Base-by-base conservation (phyloP, 1,140 invertebrate genomes). In the Cydia fagiglandana region DNA sequence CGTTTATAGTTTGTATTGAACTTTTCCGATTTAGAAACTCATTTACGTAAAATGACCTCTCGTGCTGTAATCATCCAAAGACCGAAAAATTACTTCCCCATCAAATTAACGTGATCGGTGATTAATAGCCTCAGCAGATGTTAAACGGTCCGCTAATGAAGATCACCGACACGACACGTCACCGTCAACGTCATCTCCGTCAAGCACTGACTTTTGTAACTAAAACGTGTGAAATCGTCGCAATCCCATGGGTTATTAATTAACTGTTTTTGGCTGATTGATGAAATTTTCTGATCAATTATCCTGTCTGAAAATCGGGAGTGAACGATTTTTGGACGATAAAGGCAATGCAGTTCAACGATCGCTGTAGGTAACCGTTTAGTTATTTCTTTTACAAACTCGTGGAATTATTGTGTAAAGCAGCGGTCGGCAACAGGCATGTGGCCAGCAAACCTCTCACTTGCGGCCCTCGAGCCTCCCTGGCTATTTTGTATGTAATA, bases 201-300 rank as follows among this genome's bases (percentile, higher is more conserved):
- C 64, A 66, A 30, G 64, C 64, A 66, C 28, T 38, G 64, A 68
- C 64, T 68, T 68, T 68, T 68, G 64, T 68, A 68, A 68, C 38
- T 68, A 68, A 66, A 68, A 68, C 28, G 3, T 13, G 64, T 28
- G 28, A 68, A 68, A 68, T 68, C 64, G 38, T 34, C 13, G 64
- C 64, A n/a, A 68, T n/a, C 53, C 15, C n/a, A 56, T 56, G 47
- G 47, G 2, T 50, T 50, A 50, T 50, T 50, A 56, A 56, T 56
- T 56, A 20, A 47, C 45, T 56, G 53, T 2, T 56, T 50, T n/a
- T 17, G 53, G 53, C n/a, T 56, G 53, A 56, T 56, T 56, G 53
- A 56, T 56, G 53, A 56, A 56, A 56, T 17, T 17, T 56, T 56
- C 15, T 56, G 53, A 17, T 17, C 53, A 56, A 56, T 56, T 56